These are phyloP conservation scores for Paramisgurnus dabryanus DNA, from an alignment of 2,113 vertebrate genomes.

Conservation along the genomic window DNA sequence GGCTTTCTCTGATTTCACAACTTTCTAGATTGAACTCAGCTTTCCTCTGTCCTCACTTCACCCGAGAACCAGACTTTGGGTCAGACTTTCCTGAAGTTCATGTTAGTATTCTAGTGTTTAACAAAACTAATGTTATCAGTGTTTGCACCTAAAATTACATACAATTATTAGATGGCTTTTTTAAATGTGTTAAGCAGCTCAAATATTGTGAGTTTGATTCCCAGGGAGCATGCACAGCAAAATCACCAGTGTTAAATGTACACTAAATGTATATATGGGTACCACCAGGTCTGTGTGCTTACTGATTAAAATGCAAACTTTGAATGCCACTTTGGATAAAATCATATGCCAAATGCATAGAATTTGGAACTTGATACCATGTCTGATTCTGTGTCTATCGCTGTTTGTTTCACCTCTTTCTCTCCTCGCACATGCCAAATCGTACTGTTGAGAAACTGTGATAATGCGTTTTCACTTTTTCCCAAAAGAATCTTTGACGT, in stretches of 20 bases:
- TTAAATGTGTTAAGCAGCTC: background rate
- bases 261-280: too few species aligned
- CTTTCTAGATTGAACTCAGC: background rate
- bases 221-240: too few species aligned
- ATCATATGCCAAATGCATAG: background rate
- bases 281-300: too few species aligned
- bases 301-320: too few species aligned
- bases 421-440: background rate
- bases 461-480: background rate
- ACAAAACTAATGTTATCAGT: background rate
- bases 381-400: background rate
- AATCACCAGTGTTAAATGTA: too few species aligned
- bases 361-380: background rate
- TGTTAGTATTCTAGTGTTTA: too few species aligned
- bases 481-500: background rate
- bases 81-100: background rate
- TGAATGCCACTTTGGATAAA: too few species aligned
- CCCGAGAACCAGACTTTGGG: background rate
- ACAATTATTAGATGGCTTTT: background rate
- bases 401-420: background rate
- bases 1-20: conserved; percentile 27
- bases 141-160: background rate
- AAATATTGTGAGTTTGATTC: too few species aligned
- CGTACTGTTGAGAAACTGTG: background rate
- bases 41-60: conserved; percentile 16